Conservation (phyloP, 1,140 invertebrate species). For the Bradysia coprophila region DNA sequence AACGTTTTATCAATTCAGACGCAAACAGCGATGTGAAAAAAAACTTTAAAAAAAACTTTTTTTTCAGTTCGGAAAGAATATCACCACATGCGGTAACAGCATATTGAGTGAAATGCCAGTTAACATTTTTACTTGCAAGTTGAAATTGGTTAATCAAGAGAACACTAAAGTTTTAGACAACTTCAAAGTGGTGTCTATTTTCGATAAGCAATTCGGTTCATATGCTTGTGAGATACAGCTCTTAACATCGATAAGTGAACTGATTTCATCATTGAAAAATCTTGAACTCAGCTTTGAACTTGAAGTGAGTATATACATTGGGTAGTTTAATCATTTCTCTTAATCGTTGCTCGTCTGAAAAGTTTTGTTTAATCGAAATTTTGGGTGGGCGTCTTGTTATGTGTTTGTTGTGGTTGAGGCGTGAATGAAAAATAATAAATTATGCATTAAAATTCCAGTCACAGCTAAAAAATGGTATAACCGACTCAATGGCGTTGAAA, state of each 20-base stretch:
- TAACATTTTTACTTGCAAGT: constrained; percentile 14
- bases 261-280: constrained; percentile 13
- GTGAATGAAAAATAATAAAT: neutral
- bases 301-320: constrained; percentile 12
- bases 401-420: too few relatives aligned
- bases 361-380: too few relatives aligned
- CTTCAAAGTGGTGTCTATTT: constrained; percentile 14
- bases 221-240: constrained; percentile 16
- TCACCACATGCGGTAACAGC: constrained; percentile 13
- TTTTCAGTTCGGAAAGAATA: constrained; percentile 14
- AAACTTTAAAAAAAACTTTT: neutral
- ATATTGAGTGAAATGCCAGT: constrained; percentile 10
- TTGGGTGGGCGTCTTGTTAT: too few relatives aligned
- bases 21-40: too few relatives aligned
- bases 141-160: constrained; percentile 12
- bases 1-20: neutral
- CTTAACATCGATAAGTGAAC: constrained; percentile 11
- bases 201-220: constrained; percentile 10
- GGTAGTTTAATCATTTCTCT: too few relatives aligned
- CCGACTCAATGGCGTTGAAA: constrained; percentile 18
- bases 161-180: constrained; percentile 12
- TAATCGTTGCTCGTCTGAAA: too few relatives aligned
- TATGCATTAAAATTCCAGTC: constrained; percentile 7
- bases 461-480: constrained; percentile 12
- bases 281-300: constrained; percentile 17